phyloP scores from a whole-genome alignment of 1,140 invertebrate genomes.

The Drosophila athabasca region DNA sequence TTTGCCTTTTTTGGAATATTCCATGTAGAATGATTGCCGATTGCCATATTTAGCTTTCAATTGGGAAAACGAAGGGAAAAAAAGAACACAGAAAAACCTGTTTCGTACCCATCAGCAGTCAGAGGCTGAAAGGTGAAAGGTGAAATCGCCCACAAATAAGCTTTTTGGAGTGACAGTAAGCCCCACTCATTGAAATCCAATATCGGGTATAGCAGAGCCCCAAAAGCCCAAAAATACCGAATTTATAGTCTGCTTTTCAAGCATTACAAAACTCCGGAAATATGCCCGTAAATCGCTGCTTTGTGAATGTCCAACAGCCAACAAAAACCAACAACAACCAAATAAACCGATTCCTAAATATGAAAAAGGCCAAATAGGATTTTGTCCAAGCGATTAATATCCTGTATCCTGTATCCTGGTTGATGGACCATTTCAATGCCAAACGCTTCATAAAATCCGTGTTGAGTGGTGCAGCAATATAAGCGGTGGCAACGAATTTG shows the following conservation, averaged over 20 bases:
- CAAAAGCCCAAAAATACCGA: slow-evolving; percentile 29
- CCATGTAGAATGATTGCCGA: too few species aligned
- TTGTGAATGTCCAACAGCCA: slow-evolving; percentile 3
- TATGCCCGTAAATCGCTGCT: slow-evolving; percentile 20
- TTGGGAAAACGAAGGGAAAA: too few species aligned
- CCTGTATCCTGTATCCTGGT: too few species aligned
- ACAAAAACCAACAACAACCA: neutral
- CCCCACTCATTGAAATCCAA: slow-evolving; percentile 3
- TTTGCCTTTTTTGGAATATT: slow-evolving; percentile 1
- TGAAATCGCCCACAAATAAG: slow-evolving; percentile 1
- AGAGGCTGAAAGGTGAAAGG: too few species aligned
- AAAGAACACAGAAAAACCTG: too few species aligned
- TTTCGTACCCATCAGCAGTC: too few species aligned
- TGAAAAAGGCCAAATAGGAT: slow-evolving; percentile 16
- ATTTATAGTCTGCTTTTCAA: slow-evolving; percentile 37
- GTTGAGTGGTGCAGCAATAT: too few species aligned
- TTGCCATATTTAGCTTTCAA: too few species aligned
- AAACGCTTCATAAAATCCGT: too few species aligned
- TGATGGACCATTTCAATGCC: too few species aligned
- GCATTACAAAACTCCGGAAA: neutral
- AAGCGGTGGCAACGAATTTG: too few species aligned
- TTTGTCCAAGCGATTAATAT: neutral
- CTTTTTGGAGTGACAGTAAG: neutral
- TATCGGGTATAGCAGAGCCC: neutral
- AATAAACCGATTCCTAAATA: neutral